Conservation (phyloP, 2,888 invertebrate genomes). For the Vesta saturnalis region DNA sequence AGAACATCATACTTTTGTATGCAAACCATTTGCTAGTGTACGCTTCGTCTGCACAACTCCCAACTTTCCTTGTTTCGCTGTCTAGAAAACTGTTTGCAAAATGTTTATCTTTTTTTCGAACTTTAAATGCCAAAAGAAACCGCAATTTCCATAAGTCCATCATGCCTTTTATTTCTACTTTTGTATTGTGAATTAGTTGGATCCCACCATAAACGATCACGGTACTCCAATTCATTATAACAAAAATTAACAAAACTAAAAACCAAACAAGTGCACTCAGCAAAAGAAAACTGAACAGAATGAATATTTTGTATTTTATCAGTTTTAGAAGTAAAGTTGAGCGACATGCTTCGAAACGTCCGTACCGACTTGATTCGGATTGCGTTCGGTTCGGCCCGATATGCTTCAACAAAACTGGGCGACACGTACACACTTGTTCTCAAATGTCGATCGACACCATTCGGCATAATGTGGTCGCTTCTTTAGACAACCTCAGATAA, state of each 20-base stretch:
- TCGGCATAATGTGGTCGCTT: neutral
- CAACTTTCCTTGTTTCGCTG: neutral
- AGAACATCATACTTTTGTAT: constrained; percentile 9
- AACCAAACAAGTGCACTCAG: neutral
- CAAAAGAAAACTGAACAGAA: too few species aligned
- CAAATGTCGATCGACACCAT: neutral
- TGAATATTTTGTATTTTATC: too few species aligned
- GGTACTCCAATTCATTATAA: neutral
- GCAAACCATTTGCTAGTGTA: constrained; percentile 14
- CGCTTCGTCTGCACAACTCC: neutral
- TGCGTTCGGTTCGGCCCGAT: neutral
- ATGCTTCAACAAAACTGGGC: neutral
- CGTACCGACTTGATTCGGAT: neutral
- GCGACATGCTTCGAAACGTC: neutral
- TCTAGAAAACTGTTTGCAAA: neutral
- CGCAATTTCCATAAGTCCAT: neutral
- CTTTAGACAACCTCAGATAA: too few species aligned
- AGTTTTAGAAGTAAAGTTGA: too few species aligned
- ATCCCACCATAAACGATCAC: neutral
- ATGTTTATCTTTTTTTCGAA: neutral
- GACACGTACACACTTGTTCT: neutral
- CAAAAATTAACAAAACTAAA: neutral
- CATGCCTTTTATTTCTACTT: too few species aligned
- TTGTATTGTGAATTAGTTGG: neutral
- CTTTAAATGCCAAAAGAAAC: neutral